Conservation (phyloP, 2,888 invertebrate genomes). For the Alviniconcha strummeri region DNA sequence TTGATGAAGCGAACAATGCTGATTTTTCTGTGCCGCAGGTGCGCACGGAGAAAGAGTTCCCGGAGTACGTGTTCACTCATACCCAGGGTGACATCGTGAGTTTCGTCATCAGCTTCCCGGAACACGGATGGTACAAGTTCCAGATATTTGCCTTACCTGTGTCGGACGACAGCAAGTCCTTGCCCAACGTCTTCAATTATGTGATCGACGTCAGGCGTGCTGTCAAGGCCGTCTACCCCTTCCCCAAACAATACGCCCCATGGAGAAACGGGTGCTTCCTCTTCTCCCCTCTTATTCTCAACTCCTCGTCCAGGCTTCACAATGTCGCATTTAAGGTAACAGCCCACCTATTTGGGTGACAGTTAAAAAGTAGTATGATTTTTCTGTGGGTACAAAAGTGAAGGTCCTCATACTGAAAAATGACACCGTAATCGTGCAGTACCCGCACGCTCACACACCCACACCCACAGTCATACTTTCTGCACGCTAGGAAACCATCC, state of each 20-base stretch:
- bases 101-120: conserved; percentile 51
- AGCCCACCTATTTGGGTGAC: too few species aligned
- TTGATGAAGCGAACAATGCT: too few species aligned
- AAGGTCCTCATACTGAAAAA: too few species aligned
- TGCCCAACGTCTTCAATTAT: conserved; percentile 70
- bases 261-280: conserved; percentile 71
- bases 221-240: conserved; percentile 54
- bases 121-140: conserved; percentile 66
- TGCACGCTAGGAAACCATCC: too few species aligned
- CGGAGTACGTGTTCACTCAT: conserved; percentile 63
- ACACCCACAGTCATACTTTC: too few species aligned
- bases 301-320: conserved; percentile 54
- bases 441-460: too few species aligned
- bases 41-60: conserved; percentile 48
- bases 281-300: conserved; percentile 53
- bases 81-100: conserved; percentile 51
- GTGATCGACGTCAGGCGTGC: conserved; percentile 56
- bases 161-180: conserved; percentile 61
- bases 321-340: conserved; percentile 55
- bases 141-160: conserved; percentile 65
- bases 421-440: too few species aligned
- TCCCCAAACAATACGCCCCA: conserved; percentile 69
- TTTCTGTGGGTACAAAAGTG: too few species aligned
- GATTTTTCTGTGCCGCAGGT: not conserved
- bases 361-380: too few species aligned